Base-by-base conservation (phyloP, 2,113 vertebrate species). In the Oenanthe oenanthe region DNA sequence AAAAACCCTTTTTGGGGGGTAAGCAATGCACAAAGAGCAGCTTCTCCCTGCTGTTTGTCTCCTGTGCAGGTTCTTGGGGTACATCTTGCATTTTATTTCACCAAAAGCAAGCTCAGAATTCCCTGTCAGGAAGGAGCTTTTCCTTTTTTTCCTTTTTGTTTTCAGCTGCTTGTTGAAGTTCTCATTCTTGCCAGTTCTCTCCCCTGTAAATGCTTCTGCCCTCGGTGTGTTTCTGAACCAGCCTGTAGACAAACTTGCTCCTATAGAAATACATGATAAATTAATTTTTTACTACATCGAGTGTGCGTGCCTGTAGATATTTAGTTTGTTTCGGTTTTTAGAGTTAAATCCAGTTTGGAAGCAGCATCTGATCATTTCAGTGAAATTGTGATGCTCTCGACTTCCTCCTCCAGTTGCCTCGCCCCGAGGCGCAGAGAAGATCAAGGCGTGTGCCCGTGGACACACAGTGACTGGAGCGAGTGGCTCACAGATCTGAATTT, bases 351-450 rank as follows among this genome's bases (percentile, higher is more conserved):
- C 19, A 51, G 60, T 88, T 26, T 36, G 43, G 78, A 85, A 86
- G 51, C 18, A 0, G 68, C 18, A 61, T 77, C 40, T 32, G 71
- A 92, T 83, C 32, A 4, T 90, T 85, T 56, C 26, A 71, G 82
- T 32, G 75, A 56, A 58, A 72, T 73, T 87, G 73, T 79, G 38
- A 28, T 91, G 74, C 45, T 82, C 85, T 94, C 7, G 9, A 47
- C 66, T 78, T 76, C 85, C 62, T 79, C 24, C 79, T 76, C 26
- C 74, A 9, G 87, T 89, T 73, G 81, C 91, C 45, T 84, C 82
- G 86, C 93, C 95, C 88, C 1, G 81, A 93, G 93, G 94, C 93
- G 54, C 43, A 66, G 85, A 61, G 8, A 25, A 89, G 94, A 97
- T 95, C 74, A 97, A 93, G 94, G 93, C 60, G 0, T 21, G 79